Evolutionary conservation across 1,140 invertebrate species (phyloP), one percentile per base, ranked within the genome.

Genomic region (Gryon sp.): DNA sequence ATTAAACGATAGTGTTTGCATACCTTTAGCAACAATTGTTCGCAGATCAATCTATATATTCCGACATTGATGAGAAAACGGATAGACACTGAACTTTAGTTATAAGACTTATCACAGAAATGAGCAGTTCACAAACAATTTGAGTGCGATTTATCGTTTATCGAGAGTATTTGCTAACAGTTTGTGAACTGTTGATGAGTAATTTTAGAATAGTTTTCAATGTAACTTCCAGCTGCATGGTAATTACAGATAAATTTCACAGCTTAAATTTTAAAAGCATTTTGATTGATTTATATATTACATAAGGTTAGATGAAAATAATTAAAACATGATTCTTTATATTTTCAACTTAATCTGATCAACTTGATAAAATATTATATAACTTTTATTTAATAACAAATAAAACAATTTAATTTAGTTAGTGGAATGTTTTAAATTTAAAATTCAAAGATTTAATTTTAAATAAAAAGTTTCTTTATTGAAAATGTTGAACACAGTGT

Each of bases 131-230:
- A 48, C 62, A 69, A 76, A 75, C 62, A 68, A 66, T 66, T 52
- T 53, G 40, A 75, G 59, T 57, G 28, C 50, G 41, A 76, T 68
- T 76, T 76, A 76, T 76, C 63, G 50, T 50, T 69, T 76, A 76
- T 76, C 63, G 73, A 59, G 63, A 63, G 63, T 69, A 76, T 76
- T 76, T 76, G 63, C 63, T 18, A 62, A 41, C 53, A 75, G 52
- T 75, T 75, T 55, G 55, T 30, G 20, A 75, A 75, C 55, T 57
- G 57, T 68, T 73, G 50, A 57, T 66, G 63, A 76, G 55, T 52
- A 53, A 69, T 52, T 76, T 69, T 18, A 65, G 34, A 76, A 69
- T 76, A 76, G 57, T 76, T 76, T 68, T 43, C 16, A 63, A 36
- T 19, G 5, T 11, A 12, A 12, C 11, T 34, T 3, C 3, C 3